Conservation (phyloP, 2,113 vertebrate species). For the Lanius ludovicianus region DNA sequence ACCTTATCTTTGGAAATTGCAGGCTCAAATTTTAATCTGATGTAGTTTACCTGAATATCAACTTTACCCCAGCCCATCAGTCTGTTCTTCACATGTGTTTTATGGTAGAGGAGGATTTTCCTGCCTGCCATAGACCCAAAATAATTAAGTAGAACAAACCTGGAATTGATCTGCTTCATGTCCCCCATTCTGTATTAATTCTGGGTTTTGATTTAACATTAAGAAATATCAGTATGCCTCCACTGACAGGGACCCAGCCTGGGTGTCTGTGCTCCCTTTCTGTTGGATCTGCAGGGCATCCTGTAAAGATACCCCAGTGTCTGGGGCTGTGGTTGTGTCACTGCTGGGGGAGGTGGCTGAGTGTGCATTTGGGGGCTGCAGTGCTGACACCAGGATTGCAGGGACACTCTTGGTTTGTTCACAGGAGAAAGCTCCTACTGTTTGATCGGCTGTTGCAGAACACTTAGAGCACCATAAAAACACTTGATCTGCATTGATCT, state of each 20-base stretch:
- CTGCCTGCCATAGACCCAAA: not conserved
- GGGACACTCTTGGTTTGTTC: not conserved
- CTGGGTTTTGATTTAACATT: not conserved
- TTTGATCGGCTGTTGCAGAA: not conserved
- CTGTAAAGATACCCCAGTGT: not conserved
- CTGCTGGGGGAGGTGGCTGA: fast-evolving
- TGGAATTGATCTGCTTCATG: not conserved
- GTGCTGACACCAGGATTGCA: not conserved
- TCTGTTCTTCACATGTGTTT: not conserved
- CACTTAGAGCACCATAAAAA: not conserved
- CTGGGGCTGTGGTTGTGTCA: not conserved
- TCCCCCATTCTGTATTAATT: not conserved
- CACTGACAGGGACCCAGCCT: not conserved
- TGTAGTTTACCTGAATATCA: not conserved
- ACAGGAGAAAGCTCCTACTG: not conserved
- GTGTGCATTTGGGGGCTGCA: not conserved
- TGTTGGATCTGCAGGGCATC: not conserved
- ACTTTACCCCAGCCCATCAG: not conserved
- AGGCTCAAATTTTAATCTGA: not conserved
- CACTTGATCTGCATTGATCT: not conserved
- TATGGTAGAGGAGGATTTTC: not conserved
- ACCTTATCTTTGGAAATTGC: not conserved
- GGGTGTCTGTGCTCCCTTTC: not conserved
- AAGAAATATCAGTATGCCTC: not conserved
- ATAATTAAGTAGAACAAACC: not conserved